Evolutionary conservation across 2,113 vertebrate genomes (phyloP).

Genomic region (Asarcornis scutulata): DNA sequence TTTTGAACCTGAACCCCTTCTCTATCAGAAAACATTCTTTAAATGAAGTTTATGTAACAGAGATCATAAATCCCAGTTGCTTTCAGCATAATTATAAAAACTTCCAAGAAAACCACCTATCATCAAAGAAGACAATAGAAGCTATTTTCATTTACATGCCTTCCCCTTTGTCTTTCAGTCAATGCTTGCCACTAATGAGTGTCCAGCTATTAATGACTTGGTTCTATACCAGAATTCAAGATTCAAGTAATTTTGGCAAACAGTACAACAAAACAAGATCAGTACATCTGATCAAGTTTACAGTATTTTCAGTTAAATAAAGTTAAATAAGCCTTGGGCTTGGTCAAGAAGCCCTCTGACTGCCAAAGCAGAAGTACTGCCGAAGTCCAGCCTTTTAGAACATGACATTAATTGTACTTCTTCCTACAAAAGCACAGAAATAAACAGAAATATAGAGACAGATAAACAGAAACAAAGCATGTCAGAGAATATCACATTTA

Average conservation of each 20-base stretch:
- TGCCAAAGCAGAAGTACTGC: neutral
- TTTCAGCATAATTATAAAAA: neutral
- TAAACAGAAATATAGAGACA: slow-evolving; percentile 33
- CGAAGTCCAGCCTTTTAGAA: neutral
- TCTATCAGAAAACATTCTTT: neutral
- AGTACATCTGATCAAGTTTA: neutral
- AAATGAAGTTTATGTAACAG: neutral
- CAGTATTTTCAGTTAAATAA: slow-evolving; percentile 31
- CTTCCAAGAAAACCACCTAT: slow-evolving; percentile 24
- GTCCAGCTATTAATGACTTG: neutral
- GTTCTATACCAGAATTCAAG: neutral
- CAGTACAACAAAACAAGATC: neutral
- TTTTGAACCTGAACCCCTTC: neutral
- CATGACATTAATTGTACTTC: neutral
- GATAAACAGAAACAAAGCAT: slow-evolving; percentile 32
- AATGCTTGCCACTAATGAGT: neutral
- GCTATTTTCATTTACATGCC: neutral
- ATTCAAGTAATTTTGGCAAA: slow-evolving; percentile 4
- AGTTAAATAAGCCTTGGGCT: slow-evolving; percentile 25
- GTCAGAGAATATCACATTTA: neutral
- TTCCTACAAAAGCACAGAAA: slow-evolving; percentile 15
- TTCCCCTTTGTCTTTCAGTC: neutral
- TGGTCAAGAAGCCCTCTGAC: neutral
- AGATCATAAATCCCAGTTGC: neutral
- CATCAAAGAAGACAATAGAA: slow-evolving; percentile 29